Percentiles rank a stretch among this genome's conserved stretches.
Evolutionary conservation across 1,140 invertebrate species (phyloP).

Genomic region (Trachymyrmex septentrionalis): DNA sequence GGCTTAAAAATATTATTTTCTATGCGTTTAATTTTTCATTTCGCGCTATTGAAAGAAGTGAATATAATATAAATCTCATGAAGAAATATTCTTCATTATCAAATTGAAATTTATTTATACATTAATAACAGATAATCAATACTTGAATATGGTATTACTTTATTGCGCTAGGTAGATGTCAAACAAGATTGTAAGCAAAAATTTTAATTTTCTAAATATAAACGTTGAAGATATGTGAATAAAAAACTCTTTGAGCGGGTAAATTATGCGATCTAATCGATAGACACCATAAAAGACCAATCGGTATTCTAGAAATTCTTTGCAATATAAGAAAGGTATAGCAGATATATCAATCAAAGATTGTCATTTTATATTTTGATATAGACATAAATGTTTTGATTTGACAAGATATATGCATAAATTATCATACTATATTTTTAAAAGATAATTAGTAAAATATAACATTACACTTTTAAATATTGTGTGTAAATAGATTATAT

Average conservation of each 20-base stretch:
- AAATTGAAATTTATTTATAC: conserved; percentile 13
- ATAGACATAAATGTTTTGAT: not conserved
- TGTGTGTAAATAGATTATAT: not conserved
- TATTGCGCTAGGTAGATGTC: not conserved
- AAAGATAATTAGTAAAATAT: not conserved
- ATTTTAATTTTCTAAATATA: conserved; percentile 40
- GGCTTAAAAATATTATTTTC: conserved; percentile 2
- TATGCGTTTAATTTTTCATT: conserved; percentile 20
- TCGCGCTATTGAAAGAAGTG: not conserved
- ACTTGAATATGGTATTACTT: conserved; percentile 2
- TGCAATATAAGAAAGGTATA: not conserved
- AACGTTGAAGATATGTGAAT: not conserved
- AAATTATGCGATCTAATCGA: conserved; percentile 14
- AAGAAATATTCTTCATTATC: conserved; percentile 31
- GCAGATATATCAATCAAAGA: conserved; percentile 2
- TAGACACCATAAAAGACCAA: not conserved
- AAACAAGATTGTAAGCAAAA: conserved; percentile 26
- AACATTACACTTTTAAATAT: not conserved
- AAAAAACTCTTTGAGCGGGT: not conserved
- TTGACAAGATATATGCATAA: not conserved
- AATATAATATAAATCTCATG: conserved; percentile 24
- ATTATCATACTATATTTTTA: not conserved
- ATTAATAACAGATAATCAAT: conserved; percentile 47
- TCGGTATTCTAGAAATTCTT: conserved; percentile 14
- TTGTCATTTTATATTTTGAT: not conserved